Evolutionary conservation across 23 tunicate genomes (phyloP).

Genomic region (Halocynthia aurantium): DNA sequence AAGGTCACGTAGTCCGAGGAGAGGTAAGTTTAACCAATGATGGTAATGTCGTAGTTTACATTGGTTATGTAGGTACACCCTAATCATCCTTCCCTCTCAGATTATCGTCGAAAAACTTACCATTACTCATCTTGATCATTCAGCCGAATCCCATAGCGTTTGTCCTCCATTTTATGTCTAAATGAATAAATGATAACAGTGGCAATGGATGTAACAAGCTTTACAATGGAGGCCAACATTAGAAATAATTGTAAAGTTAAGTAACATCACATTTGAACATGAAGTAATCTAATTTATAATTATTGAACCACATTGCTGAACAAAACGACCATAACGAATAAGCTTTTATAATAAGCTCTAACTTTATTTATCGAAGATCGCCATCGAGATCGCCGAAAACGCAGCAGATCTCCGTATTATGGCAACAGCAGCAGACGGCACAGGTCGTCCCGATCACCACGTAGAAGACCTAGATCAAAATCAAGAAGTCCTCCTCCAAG

Average conservation of each 20-base stretch:
- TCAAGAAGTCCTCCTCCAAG: constrained; percentile 26
- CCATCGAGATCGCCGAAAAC: constrained; percentile 53
- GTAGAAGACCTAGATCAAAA: constrained; percentile 22
- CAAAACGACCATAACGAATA: no score
- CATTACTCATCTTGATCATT: not conserved
- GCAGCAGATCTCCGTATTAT: constrained; percentile 68
- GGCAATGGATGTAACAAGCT: no score
- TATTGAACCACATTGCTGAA: no score
- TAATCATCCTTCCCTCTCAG: no score
- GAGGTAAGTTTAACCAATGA: not conserved
- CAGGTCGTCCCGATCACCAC: constrained; percentile 38
- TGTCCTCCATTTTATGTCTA: no score
- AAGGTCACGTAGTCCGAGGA: constrained; percentile 20
- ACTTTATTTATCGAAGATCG: not conserved
- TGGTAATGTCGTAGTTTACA: not conserved
- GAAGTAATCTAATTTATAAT: no score
- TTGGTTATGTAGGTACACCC: not conserved
- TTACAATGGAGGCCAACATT: no score
- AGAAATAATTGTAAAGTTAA: no score
- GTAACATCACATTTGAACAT: no score
- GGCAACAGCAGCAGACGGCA: constrained; percentile 38
- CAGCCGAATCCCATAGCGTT: not conserved
- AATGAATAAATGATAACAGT: no score
- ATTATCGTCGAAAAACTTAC: not conserved
- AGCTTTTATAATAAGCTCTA: no score